Percentiles rank a stretch among this genome's conserved stretches.
phyloP scores from a whole-genome alignment of 2,113 vertebrate genomes.

The Crocuta crocuta region DNA sequence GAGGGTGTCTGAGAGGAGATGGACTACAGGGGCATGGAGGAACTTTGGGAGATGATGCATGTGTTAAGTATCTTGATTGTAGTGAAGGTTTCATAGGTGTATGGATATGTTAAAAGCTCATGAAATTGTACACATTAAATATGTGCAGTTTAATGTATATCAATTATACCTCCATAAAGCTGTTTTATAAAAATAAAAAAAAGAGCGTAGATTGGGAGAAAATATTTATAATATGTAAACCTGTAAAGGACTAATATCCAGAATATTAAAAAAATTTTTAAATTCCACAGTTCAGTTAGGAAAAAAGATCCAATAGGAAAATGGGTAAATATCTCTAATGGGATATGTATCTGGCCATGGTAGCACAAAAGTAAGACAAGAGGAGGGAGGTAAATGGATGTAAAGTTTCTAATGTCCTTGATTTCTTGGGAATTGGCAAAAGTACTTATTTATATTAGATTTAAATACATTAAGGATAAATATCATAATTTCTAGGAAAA shows the following conservation, averaged over 20 bases:
- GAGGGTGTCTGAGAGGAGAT: background rate
- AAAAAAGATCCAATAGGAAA: background rate
- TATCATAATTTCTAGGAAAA: constrained; percentile 23
- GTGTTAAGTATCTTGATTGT: constrained; percentile 14
- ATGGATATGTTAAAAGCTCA: constrained; percentile 14
- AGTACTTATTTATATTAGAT: background rate
- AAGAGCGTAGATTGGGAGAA: background rate
- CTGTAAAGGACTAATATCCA: background rate
- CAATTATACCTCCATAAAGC: background rate
- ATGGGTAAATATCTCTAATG: background rate
- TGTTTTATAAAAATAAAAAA: background rate
- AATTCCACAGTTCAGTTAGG: background rate
- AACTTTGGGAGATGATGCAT: background rate
- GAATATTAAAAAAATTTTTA: background rate
- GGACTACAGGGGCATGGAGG: background rate
- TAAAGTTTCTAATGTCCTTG: background rate
- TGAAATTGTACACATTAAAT: background rate
- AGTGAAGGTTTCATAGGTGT: background rate
- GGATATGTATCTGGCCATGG: background rate
- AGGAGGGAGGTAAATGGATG: background rate
- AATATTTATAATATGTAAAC: background rate
- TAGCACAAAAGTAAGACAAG: background rate
- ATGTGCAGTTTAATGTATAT: background rate
- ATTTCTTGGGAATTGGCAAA: background rate
- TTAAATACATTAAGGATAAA: background rate